A percentile compares a stretch with the other conserved stretches of the same genome.
These are phyloP conservation scores for Sebastes dallii DNA, from an alignment of 2,797 vertebrate species.

Conservation along the genomic window DNA sequence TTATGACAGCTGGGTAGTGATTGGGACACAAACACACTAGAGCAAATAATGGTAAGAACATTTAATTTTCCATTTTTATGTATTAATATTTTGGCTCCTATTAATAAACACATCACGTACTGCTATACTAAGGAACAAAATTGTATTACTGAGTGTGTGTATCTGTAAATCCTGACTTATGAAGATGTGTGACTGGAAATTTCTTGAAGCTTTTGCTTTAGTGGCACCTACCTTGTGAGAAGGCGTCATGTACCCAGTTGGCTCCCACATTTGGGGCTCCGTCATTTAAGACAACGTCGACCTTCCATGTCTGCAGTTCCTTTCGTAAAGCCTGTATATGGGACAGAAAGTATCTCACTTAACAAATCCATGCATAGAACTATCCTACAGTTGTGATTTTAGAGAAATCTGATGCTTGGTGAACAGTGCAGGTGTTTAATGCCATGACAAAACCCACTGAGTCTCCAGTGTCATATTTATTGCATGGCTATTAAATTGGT, in stretches of 20 bases:
- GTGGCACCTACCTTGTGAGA: constrained; percentile 87
- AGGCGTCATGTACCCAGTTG: constrained; percentile 96
- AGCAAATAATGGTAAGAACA: not conserved
- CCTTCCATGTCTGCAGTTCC: constrained; percentile 97
- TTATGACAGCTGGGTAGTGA: not conserved
- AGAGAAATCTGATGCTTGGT: not conserved
- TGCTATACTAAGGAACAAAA: too few relatives aligned
- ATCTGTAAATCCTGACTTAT: not conserved
- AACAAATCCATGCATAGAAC: not conserved
- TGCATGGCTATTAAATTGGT: not conserved
- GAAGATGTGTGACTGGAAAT: not conserved
- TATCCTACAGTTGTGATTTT: not conserved
- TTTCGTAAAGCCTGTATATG: constrained; percentile 86
- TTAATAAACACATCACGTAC: not conserved
- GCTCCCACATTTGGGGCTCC: constrained; percentile 96
- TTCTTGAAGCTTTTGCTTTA: not conserved
- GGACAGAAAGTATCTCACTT: not conserved
- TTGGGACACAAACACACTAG: not conserved
- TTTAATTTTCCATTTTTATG: not conserved
- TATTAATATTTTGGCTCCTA: not conserved
- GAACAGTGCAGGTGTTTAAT: not conserved
- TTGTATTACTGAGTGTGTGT: too few relatives aligned
- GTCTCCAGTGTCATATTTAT: not conserved
- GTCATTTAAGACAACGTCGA: constrained; percentile 95
- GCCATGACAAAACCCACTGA: not conserved